Evolutionary conservation across 2,797 vertebrate genomes (phyloP), one percentile per base, ranked within the genome.

Genomic region (Perodicticus potto): DNA sequence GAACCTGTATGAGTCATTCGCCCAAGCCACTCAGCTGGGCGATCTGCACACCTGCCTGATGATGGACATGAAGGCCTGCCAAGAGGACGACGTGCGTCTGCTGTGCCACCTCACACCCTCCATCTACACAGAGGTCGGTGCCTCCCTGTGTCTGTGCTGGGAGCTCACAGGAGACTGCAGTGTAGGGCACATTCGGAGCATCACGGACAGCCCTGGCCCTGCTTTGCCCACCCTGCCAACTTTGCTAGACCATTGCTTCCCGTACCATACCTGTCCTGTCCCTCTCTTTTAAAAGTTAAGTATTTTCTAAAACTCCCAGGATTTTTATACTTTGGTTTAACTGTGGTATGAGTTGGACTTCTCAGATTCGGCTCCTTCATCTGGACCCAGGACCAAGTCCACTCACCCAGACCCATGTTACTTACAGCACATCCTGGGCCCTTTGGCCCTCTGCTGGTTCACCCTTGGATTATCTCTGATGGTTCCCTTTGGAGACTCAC

Each of bases 1-100:
- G 99, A 99, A 99, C 97, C 98, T 99, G 11, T 99, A 99, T 0
- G 99, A 99, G 99, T 99, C 99, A 0, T 99, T 99, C 1, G 99
- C 99, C 37, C 99, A 99, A 98, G 99, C 99, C 29, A 99, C 99
- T 0, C 99, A 99, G 43, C 98, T 99, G 27, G 99, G 99, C 0
- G 99, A 99, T 69, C 98, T 99, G 61, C 99, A 99, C 98, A 99
- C 99, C 0, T 99, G 99, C 94, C 97, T 99, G 10, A 99, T 99
- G 99, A 99, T 99, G 99, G 99, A 99, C 98, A 99, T 99, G 99
- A 99, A 99, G 97, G 99, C 99, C 16, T 99, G 99, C 93, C 99
- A 99, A 98, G 99, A 99, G 93, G 99, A 99, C 0, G 99, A 99
- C 0, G 99, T 99, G 49, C 97, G 99, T 12, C 98, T 99, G 76